Conservation (phyloP, 2,888 invertebrate genomes). For the Spatulosminthurus flaviceps region DNA sequence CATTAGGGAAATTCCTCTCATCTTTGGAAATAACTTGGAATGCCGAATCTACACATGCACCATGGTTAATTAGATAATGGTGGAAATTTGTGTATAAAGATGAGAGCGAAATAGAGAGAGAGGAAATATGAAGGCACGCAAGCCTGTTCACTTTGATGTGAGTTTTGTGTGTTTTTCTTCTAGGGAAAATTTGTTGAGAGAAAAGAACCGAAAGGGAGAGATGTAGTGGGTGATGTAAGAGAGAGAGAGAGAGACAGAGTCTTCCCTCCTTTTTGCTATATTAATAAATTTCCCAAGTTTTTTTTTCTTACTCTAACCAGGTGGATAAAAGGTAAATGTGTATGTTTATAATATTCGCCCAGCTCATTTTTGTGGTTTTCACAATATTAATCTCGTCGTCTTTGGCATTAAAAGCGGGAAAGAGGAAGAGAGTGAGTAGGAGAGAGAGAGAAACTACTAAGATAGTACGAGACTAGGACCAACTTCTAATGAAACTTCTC, state of each 20-base stretch:
- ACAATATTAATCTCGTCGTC: slow-evolving; percentile 49
- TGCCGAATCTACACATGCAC: too few species aligned
- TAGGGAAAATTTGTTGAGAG: not conserved
- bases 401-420: slow-evolving; percentile 43
- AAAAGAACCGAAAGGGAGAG: not conserved
- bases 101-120: slow-evolving; percentile 2
- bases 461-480: slow-evolving; percentile 25
- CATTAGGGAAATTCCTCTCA: too few species aligned
- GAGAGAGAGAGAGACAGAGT: not conserved
- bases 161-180: too few species aligned
- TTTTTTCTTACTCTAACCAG: too few species aligned
- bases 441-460: not conserved
- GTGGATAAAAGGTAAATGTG: not conserved
- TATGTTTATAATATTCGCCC: slow-evolving; percentile 11
- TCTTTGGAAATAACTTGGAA: too few species aligned
- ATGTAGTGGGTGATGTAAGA: not conserved
- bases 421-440: not conserved
- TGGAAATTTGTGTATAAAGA: not conserved
- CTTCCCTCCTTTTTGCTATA: not conserved
- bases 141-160: not conserved
- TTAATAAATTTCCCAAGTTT: not conserved
- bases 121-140: not conserved
- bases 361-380: slow-evolving; percentile 48
- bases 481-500: slow-evolving; percentile 45
- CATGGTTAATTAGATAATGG: too few species aligned